These are phyloP conservation scores for Nettapus auritus DNA, from an alignment of 2,113 vertebrate genomes.

Conservation along the genomic window DNA sequence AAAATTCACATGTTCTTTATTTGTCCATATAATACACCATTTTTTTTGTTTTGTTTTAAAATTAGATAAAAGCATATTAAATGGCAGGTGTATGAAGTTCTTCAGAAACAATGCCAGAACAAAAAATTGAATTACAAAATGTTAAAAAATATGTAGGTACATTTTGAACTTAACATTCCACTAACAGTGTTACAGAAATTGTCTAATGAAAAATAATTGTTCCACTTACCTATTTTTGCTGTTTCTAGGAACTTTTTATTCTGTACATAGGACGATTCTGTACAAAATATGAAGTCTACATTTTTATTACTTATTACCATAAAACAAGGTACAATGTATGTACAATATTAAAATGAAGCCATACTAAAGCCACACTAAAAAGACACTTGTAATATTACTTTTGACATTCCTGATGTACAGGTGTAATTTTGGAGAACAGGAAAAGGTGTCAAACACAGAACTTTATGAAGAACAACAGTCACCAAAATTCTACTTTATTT, in stretches of 20 bases:
- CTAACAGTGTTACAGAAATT: constrained; percentile 79
- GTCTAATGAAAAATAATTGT: constrained; percentile 83
- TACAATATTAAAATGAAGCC: constrained; percentile 96
- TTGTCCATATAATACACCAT: constrained; percentile 82
- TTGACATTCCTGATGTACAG: constrained; percentile 80
- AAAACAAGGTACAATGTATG: constrained; percentile 98
- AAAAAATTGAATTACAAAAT: constrained; percentile 83
- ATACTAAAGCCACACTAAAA: constrained; percentile 89
- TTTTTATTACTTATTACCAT: constrained; percentile 95
- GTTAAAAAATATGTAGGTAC: constrained; percentile 83
- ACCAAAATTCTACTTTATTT: constrained; percentile 73
- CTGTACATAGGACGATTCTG: constrained; percentile 95
- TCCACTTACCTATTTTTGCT: constrained; percentile 83
- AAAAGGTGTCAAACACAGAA: constrained; percentile 80
- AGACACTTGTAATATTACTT: constrained; percentile 89
- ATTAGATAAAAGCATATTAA: constrained; percentile 83
- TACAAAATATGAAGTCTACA: constrained; percentile 99
- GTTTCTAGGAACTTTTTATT: constrained; percentile 85
- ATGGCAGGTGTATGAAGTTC: constrained; percentile 79
- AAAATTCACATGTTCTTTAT: constrained; percentile 84
- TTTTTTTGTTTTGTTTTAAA: constrained; percentile 68
- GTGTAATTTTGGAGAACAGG: constrained; percentile 75
- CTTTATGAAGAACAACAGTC: constrained; percentile 85
- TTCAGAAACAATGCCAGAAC: constrained; percentile 83
- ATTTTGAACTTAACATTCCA: constrained; percentile 78